A percentile compares a stretch with the other conserved stretches of the same genome.
Conservation (phyloP, 2,113 vertebrate genomes). For the Xiphorhynchus elegans region DNA sequence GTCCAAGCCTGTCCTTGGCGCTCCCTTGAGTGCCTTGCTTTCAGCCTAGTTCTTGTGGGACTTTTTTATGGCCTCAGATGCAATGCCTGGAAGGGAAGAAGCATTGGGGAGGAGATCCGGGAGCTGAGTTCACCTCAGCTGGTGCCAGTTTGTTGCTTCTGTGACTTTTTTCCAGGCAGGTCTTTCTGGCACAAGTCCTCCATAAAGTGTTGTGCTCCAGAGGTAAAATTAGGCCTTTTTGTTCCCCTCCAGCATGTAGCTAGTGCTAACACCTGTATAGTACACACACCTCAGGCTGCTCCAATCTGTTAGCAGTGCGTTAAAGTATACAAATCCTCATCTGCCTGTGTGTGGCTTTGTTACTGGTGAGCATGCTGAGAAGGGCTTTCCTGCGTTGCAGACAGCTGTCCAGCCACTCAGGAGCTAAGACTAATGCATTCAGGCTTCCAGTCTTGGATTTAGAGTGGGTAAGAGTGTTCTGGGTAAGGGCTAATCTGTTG, state of each 20-base stretch:
- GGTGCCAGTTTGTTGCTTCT: background rate
- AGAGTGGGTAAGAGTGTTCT: background rate
- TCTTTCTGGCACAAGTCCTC: background rate
- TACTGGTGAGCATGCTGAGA: background rate
- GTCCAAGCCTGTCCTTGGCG: background rate
- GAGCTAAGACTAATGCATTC: background rate
- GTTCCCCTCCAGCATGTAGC: background rate
- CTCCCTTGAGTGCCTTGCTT: background rate
- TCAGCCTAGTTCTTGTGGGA: background rate
- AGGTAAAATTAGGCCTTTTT: background rate
- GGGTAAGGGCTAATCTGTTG: background rate
- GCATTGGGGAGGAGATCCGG: background rate
- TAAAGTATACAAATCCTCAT: background rate
- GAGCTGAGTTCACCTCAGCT: background rate
- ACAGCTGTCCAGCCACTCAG: background rate
- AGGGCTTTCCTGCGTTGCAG: background rate
- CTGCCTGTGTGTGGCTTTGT: background rate
- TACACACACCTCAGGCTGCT: background rate
- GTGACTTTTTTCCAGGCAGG: background rate
- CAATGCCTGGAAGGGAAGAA: background rate
- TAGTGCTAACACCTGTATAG: background rate
- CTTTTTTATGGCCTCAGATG: background rate
- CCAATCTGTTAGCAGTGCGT: background rate
- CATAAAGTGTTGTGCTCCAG: background rate
- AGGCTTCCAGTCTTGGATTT: background rate